Evolutionary conservation across 1,140 invertebrate genomes (phyloP).

Genomic region (Battus philenor): DNA sequence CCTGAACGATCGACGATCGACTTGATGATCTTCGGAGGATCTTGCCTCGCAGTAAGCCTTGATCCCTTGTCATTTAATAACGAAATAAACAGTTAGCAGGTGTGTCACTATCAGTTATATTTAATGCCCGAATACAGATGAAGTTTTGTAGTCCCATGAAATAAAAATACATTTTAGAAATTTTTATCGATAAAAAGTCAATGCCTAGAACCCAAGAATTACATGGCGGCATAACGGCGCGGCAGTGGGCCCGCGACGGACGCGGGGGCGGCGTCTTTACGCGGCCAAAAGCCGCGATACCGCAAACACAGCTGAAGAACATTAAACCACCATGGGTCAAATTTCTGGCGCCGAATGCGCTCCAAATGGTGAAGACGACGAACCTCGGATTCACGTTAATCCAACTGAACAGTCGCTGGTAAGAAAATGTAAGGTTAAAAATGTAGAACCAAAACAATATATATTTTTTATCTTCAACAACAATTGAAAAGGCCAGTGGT

Average conservation of each 20-base stretch:
- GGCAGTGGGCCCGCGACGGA: slow-evolving; percentile 60
- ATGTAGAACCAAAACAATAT: background rate
- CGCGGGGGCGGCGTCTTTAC: slow-evolving; percentile 52
- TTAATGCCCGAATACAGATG: no score
- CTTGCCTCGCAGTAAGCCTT: no score
- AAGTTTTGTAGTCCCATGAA: no score
- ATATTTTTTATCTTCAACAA: no score
- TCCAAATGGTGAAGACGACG: slow-evolving; percentile 48
- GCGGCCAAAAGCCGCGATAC: slow-evolving; percentile 47
- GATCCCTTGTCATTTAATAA: no score
- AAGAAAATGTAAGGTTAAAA: slow-evolving; percentile 26
- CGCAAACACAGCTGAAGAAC: slow-evolving; percentile 14
- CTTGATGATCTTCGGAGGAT: no score
- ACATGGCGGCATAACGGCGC: slow-evolving; percentile 44
- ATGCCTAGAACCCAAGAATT: slow-evolving; percentile 30
- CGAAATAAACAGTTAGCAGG: no score
- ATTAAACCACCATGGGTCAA: slow-evolving; percentile 47
- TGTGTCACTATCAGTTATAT: no score
- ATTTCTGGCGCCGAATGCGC: slow-evolving; percentile 48
- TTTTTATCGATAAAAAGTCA: slow-evolving; percentile 24
- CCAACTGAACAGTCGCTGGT: slow-evolving; percentile 57
- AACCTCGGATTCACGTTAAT: slow-evolving; percentile 55
- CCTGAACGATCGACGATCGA: no score
- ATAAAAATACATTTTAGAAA: background rate
- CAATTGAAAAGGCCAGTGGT: no score